A percentile compares a stretch with the other conserved stretches of the same genome.
Evolutionary conservation across 92 coral and sea anemone species (phyloP).

Genomic region (Muricea muricata): DNA sequence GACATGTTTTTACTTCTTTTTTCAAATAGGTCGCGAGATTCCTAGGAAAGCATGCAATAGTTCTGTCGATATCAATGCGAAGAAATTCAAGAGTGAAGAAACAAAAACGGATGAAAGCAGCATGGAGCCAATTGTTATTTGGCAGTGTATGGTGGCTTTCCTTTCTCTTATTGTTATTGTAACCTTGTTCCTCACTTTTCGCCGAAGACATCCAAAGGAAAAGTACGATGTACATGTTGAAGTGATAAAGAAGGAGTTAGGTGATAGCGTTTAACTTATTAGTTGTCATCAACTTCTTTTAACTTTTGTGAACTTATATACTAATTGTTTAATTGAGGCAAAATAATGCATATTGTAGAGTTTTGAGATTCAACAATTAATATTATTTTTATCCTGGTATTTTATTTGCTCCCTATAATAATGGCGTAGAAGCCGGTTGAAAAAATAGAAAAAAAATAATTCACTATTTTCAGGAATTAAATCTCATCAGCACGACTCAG

Average conservation of each 20-base stretch:
- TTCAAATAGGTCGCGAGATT: not conserved
- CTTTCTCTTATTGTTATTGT: not conserved
- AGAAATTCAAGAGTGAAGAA: too few relatives aligned
- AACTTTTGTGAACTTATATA: too few relatives aligned
- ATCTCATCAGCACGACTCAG: too few relatives aligned
- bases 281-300: too few relatives aligned
- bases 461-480: too few relatives aligned
- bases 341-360: too few relatives aligned
- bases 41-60: not conserved
- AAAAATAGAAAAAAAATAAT: too few relatives aligned
- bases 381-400: too few relatives aligned
- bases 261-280: not conserved
- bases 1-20: not conserved
- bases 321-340: too few relatives aligned
- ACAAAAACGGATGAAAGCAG: not conserved
- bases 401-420: too few relatives aligned
- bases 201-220: slow-evolving; percentile 7
- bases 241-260: not conserved
- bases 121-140: not conserved
- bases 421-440: too few relatives aligned
- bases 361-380: too few relatives aligned
- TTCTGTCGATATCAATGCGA: not conserved
- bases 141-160: not conserved
- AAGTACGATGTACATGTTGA: not conserved
- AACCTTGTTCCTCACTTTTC: not conserved